Base-by-base conservation (phyloP, 2,888 invertebrate genomes). In the Monochamus alternatus region DNA sequence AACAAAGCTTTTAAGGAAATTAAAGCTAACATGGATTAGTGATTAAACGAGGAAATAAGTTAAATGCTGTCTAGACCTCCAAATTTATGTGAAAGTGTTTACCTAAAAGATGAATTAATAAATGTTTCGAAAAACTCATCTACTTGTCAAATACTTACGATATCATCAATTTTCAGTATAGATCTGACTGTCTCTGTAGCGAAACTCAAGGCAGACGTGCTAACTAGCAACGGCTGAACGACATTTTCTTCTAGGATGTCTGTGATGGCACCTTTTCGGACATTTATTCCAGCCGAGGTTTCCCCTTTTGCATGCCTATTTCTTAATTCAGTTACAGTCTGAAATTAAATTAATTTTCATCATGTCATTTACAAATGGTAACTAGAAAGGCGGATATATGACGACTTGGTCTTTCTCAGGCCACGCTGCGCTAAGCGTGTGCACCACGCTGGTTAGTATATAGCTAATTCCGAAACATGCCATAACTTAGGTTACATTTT, bases 101-200 rank as follows among this genome's bases (percentile, higher is more conserved):
- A 91, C 87, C 91, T 91, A 90, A 52, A 91, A 91, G 64, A 72
- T 44, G 60, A 65, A 73, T 38, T 73, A 75, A 78, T 73, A 74
- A 38, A 55, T 60, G 47, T 68, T 43, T 55, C 31, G 59, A 60
- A 65, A 43, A 44, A 31, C 44, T 62, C 60, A 66, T 38, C 68
- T 31, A 32, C 7, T 55, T 51, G 12, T 8, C 14, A 43, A 74
- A 74, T 87, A 91, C 95, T 94, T 85, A 99, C 97, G 89, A 99
- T 98, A 90, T 99, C 99, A 90, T 99, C 99, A 86, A 99, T 99
- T 91, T 99, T 99, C 87, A 99, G 92, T 90, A 99, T 98, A 84
- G 97, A 97, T 85, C 98, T 94, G 78, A 99, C 97, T 68, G 98
- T 98, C 91, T 99, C 99, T 0, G 99, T 95, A 79, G 99, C 95